Evolutionary conservation across 1,140 invertebrate genomes (phyloP), one percentile per base, ranked within the genome.

Genomic region (Brachionus koreanus): DNA sequence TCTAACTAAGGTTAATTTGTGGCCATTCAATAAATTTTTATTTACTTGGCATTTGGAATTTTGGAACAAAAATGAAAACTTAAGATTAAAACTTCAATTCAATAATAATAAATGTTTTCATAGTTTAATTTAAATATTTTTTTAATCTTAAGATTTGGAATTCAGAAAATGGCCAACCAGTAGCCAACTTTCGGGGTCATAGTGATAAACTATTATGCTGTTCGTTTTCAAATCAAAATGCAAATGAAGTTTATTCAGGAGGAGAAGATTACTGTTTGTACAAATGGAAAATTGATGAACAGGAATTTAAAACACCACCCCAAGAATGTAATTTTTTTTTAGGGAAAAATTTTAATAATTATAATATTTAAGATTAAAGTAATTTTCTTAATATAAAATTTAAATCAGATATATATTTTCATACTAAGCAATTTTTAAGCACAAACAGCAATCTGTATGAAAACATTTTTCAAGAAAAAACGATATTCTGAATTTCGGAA

Each of bases 141-240:
- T n/a, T n/a, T n/a, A n/a, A 33, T 46, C 16, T 74, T 74, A 13
- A 75, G 72, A 77, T 77, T 35, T 79, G 76, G 76, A 43, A 79
- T 63, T n/a, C 33, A 9, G 76, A 61, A 4, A 37, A 5, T n/a
- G 76, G 76, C 13, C 19, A 42, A 5, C 19, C 46, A 1, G 23
- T 79, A 10, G 76, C 76, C 10, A 79, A 79, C 39, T 79, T 61
- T 65, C 25, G 76, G 10, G 46, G 46, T 16, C 76, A 79, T 37
- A 57, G 76, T 79, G 76, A 79, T 79, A 57, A 65, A 57, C 37
- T 79, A n/a, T 61, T 79, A 49, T 61, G 46, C 13, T 79, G 76
- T 61, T 61, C 61, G 13, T 79, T 61, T 61, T 57, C 76, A 16
- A 39, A 39, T 12, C 4, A 39, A 10, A 42, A 61, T 12, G 0